These are phyloP conservation scores for Microplitis deprimator DNA, from an alignment of 2,888 invertebrate genomes.

Conservation along the genomic window DNA sequence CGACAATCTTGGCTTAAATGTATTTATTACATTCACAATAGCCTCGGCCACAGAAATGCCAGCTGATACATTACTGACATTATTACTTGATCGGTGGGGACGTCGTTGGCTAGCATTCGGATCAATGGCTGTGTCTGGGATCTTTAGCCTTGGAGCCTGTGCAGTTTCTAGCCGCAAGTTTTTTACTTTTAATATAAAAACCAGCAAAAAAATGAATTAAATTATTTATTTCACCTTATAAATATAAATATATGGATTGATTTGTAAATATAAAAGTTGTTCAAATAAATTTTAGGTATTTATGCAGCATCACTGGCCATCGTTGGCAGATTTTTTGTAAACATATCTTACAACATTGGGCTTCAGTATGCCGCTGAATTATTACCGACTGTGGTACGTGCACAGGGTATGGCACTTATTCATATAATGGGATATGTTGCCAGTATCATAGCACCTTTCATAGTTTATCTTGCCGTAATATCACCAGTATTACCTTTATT, in stretches of 20 bases:
- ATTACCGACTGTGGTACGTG: constrained; percentile 88
- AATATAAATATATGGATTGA: too few species aligned
- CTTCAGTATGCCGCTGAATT: constrained; percentile 91
- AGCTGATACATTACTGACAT: constrained; percentile 85
- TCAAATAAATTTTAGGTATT: constrained; percentile 73
- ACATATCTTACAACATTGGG: constrained; percentile 92
- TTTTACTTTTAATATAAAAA: neutral
- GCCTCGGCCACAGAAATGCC: constrained; percentile 89
- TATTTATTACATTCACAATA: constrained; percentile 89
- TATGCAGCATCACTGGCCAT: constrained; percentile 86
- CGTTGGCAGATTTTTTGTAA: constrained; percentile 87
- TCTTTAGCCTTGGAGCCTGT: constrained; percentile 85
- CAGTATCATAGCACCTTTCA: constrained; percentile 86
- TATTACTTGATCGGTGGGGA: constrained; percentile 86
- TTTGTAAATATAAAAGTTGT: neutral
- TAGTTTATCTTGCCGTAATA: constrained; percentile 85
- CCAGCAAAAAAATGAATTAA: neutral
- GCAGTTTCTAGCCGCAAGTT: constrained; percentile 80
- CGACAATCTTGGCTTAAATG: constrained; percentile 84
- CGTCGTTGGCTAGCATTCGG: constrained; percentile 88
- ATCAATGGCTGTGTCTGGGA: constrained; percentile 84
- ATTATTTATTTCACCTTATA: too few species aligned
- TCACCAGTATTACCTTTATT: constrained; percentile 82
- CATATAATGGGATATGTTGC: constrained; percentile 92
- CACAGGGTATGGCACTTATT: constrained; percentile 88